Evolutionary conservation across 2,888 invertebrate genomes (phyloP).

Genomic region (Conistra vaccinii): DNA sequence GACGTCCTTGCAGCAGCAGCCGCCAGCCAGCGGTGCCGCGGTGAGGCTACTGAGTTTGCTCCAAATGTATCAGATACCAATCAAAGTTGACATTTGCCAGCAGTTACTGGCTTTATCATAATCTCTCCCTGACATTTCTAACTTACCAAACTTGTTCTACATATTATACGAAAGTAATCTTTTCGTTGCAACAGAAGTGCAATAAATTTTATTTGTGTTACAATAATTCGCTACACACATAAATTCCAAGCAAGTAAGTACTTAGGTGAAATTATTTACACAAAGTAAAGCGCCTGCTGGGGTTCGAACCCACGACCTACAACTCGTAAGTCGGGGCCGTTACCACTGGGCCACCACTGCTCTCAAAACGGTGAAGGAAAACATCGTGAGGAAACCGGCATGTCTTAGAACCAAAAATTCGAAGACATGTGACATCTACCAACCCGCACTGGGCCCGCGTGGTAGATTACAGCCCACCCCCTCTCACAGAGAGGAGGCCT

Average conservation of each 20-base stretch:
- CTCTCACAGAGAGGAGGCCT: too few species aligned
- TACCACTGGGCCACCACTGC: too few species aligned
- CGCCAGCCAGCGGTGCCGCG: not conserved
- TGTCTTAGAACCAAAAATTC: too few species aligned
- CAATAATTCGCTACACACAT: not conserved
- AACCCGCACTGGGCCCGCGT: too few species aligned
- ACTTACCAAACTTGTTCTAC: slow-evolving; percentile 55
- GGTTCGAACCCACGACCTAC: too few species aligned
- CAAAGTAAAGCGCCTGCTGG: too few species aligned
- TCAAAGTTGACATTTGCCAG: slow-evolving; percentile 68
- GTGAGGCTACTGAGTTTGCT: slow-evolving; percentile 1
- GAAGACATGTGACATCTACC: too few species aligned
- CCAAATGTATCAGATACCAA: slow-evolving; percentile 58
- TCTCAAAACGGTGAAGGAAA: too few species aligned
- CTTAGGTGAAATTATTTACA: not conserved
- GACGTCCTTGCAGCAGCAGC: not conserved
- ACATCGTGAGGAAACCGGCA: too few species aligned
- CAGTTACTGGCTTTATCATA: slow-evolving; percentile 61
- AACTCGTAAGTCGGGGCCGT: too few species aligned
- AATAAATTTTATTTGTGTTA: not conserved
- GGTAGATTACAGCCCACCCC: too few species aligned
- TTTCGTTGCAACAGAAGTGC: slow-evolving; percentile 4
- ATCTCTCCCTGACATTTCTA: slow-evolving; percentile 70
- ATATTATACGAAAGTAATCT: slow-evolving; percentile 23
- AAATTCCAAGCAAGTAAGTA: not conserved